phyloP scores from a whole-genome alignment of 2,888 invertebrate species.

The Nysson spinosus region DNA sequence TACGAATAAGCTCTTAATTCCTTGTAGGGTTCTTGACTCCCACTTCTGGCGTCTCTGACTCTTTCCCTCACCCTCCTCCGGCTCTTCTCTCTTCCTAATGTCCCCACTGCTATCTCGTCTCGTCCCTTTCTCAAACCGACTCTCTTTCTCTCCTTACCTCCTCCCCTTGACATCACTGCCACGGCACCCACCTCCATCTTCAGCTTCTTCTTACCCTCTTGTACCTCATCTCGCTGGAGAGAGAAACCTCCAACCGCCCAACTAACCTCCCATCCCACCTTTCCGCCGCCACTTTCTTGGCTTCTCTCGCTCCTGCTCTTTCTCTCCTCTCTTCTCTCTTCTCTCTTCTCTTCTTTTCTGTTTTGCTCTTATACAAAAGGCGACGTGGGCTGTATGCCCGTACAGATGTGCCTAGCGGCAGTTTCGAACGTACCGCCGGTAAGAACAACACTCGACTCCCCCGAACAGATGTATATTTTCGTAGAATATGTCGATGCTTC shows the following conservation, averaged over 20 bases:
- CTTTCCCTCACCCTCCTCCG: conserved; percentile 33
- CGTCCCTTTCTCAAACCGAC: conserved; percentile 50
- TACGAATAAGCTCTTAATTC: conserved; percentile 76
- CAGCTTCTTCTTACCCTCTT: conserved; percentile 46
- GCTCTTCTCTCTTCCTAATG: conserved; percentile 23
- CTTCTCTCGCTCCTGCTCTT: conserved; percentile 53
- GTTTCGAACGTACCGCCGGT: conserved; percentile 44
- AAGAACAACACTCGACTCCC: conserved; percentile 34
- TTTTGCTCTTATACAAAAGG: conserved; percentile 60
- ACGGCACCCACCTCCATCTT: conserved; percentile 38
- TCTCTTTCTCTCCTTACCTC: conserved; percentile 50
- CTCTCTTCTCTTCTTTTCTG: conserved; percentile 44
- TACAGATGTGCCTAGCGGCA: conserved; percentile 57
- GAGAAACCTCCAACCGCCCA: conserved; percentile 54
- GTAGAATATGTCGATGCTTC: too few species aligned
- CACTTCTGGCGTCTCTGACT: conserved; percentile 57
- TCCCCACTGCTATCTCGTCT: too few species aligned
- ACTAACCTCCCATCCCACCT: conserved; percentile 38
- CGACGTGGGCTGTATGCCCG: conserved; percentile 59
- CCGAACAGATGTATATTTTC: not conserved
- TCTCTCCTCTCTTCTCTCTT: conserved; percentile 51
- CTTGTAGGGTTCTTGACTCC: conserved; percentile 72
- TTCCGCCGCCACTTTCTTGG: conserved; percentile 59
- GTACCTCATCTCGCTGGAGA: conserved; percentile 27
- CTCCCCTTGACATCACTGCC: conserved; percentile 19